Conservation (phyloP, 2,797 vertebrate genomes). For the Gymnopithys bicolor region DNA sequence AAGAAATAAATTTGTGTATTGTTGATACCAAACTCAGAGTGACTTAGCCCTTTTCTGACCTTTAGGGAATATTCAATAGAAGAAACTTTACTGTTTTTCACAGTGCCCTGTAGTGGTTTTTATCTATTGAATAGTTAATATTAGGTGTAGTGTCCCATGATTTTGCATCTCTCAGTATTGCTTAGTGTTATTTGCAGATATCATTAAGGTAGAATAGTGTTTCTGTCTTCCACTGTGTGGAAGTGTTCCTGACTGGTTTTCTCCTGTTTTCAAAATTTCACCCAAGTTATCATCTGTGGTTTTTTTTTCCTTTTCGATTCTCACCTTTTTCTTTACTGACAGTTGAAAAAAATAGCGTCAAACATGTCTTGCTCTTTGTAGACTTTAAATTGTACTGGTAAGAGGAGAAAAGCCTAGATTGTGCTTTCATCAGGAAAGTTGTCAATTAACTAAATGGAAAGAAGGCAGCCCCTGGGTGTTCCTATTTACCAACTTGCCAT, state of each 20-base stretch:
- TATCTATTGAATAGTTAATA: neutral
- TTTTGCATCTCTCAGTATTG: neutral
- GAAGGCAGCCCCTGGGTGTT: neutral
- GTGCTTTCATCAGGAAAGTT: neutral
- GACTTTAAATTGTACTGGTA: neutral
- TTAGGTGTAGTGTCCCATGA: neutral
- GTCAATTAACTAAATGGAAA: neutral
- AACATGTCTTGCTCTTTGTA: neutral
- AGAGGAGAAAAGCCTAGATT: neutral
- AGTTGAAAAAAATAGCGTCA: neutral
- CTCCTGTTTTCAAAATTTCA: neutral
- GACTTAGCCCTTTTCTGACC: neutral
- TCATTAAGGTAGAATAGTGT: neutral
- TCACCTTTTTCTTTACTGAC: neutral
- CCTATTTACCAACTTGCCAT: neutral
- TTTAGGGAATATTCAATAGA: neutral
- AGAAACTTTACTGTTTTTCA: neutral
- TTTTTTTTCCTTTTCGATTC: neutral
- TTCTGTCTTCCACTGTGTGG: neutral
- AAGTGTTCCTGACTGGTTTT: neutral
- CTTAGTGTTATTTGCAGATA: neutral
- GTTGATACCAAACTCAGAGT: neutral
- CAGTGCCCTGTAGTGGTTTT: neutral
- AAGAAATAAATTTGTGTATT: neutral
- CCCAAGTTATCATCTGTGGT: neutral